Percentiles rank a stretch among this genome's conserved stretches.
These are phyloP conservation scores for Myripristis murdjan DNA, from an alignment of 2,797 vertebrate genomes.

Conservation along the genomic window DNA sequence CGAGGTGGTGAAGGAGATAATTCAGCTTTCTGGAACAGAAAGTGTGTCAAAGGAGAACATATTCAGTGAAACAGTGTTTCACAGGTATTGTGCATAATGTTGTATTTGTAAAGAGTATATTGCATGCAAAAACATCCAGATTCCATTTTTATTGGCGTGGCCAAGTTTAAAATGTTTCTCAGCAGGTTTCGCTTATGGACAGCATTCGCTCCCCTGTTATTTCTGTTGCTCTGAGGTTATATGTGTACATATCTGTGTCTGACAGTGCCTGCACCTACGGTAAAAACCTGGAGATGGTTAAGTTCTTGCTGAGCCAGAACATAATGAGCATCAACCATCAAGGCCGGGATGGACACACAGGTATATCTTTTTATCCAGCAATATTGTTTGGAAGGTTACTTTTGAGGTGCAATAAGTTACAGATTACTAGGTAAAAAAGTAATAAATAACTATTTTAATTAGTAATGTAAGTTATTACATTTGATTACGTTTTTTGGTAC, in stretches of 20 bases:
- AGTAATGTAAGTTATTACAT: too few relatives aligned
- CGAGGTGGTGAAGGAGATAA: constrained; percentile 90
- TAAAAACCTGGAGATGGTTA: constrained; percentile 93
- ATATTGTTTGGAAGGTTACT: too few relatives aligned
- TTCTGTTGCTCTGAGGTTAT: constrained; percentile 14
- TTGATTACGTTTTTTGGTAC: too few relatives aligned
- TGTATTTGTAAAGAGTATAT: too few relatives aligned
- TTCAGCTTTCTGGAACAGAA: constrained; percentile 92
- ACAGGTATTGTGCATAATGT: constrained; percentile 93
- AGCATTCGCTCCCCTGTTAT: neutral
- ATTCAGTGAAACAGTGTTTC: constrained; percentile 96
- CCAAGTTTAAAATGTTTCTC: neutral
- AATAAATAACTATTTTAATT: too few relatives aligned
- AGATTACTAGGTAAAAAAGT: too few relatives aligned
- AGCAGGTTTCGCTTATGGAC: neutral
- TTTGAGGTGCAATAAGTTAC: too few relatives aligned
- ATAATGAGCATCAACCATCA: constrained; percentile 93
- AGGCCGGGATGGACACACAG: constrained; percentile 96
- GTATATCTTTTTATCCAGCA: constrained; percentile 70
- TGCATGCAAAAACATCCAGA: too few relatives aligned
- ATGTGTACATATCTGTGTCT: constrained; percentile 16
- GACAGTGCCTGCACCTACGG: constrained; percentile 94
- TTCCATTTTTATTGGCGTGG: too few relatives aligned
- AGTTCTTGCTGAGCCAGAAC: constrained; percentile 94
- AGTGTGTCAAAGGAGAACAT: constrained; percentile 97